Evolutionary conservation across 2,797 vertebrate genomes (phyloP).

Genomic region (Epinephelus awoara): DNA sequence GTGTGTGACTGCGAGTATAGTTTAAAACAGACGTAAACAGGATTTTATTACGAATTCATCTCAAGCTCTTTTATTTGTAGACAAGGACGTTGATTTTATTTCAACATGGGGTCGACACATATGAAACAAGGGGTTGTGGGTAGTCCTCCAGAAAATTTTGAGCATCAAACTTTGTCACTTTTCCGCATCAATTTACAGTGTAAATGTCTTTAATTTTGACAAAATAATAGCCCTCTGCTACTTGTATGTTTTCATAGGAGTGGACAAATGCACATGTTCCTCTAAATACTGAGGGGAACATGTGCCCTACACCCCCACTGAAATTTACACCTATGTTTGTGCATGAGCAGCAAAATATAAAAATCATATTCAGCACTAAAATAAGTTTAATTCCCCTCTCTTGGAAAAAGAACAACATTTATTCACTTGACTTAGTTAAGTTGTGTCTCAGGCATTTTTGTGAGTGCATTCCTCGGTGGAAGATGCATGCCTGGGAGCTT

Average conservation of each 20-base stretch:
- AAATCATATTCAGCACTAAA: conserved; percentile 27
- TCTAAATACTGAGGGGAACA: no score
- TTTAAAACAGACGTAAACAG: not conserved
- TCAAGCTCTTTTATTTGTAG: not conserved
- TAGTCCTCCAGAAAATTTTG: no score
- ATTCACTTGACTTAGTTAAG: conserved; percentile 56
- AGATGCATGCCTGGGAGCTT: conserved; percentile 70
- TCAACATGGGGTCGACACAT: no score
- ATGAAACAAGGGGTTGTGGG: no score
- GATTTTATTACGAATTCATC: not conserved
- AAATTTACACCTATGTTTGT: not conserved
- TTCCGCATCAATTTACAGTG: no score
- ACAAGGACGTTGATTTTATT: no score
- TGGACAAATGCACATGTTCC: no score
- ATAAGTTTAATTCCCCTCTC: conserved; percentile 37
- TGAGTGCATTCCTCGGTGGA: conserved; percentile 71
- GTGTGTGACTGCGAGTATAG: not conserved
- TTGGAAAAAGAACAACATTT: conserved; percentile 42
- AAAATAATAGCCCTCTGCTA: no score
- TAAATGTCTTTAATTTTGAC: no score
- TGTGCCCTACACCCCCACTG: no score
- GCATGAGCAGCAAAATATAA: conserved; percentile 26
- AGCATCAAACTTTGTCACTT: no score
- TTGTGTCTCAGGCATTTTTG: conserved; percentile 66
- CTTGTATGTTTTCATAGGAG: no score